These are phyloP conservation scores for Hirtodrosophila histrioides DNA, from an alignment of 2,888 invertebrate species.

Conservation along the genomic window DNA sequence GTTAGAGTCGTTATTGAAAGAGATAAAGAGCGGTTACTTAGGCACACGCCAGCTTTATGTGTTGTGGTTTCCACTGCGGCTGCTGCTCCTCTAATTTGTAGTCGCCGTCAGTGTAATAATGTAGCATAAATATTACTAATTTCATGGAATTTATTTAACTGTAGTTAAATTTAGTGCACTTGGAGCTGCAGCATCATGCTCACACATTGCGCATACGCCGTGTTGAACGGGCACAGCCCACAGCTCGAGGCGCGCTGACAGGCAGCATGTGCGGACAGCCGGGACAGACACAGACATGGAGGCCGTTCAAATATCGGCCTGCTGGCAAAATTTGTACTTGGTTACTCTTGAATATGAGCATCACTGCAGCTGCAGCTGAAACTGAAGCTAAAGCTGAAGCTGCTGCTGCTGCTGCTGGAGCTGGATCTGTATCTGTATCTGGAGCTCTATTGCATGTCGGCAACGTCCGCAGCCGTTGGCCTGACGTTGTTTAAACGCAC, in stretches of 20 bases:
- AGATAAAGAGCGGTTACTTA: slow-evolving; percentile 81
- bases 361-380: slow-evolving; percentile 25
- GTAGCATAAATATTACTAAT: slow-evolving; percentile 79
- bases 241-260: slow-evolving; percentile 71
- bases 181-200: slow-evolving; percentile 29
- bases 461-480: slow-evolving; percentile 52
- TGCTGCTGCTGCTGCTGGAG: too few species aligned
- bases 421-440: neutral
- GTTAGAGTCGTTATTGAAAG: slow-evolving; percentile 76
- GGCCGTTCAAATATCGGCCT: slow-evolving; percentile 28
- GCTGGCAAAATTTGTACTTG: slow-evolving; percentile 65
- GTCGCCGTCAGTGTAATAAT: slow-evolving; percentile 71
- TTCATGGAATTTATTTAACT: slow-evolving; percentile 77
- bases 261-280: slow-evolving; percentile 51
- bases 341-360: slow-evolving; percentile 60
- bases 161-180: slow-evolving; percentile 75
- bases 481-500: slow-evolving; percentile 69
- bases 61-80: slow-evolving; percentile 33
- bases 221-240: slow-evolving; percentile 49
- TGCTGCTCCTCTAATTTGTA: slow-evolving; percentile 53
- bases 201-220: slow-evolving; percentile 73
- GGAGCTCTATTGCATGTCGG: slow-evolving; percentile 64
- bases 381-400: slow-evolving; percentile 1
- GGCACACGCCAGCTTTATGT: slow-evolving; percentile 72
- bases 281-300: slow-evolving; percentile 16